Conservation (phyloP, 2,113 vertebrate genomes). For the Montifringilla adamsi region DNA sequence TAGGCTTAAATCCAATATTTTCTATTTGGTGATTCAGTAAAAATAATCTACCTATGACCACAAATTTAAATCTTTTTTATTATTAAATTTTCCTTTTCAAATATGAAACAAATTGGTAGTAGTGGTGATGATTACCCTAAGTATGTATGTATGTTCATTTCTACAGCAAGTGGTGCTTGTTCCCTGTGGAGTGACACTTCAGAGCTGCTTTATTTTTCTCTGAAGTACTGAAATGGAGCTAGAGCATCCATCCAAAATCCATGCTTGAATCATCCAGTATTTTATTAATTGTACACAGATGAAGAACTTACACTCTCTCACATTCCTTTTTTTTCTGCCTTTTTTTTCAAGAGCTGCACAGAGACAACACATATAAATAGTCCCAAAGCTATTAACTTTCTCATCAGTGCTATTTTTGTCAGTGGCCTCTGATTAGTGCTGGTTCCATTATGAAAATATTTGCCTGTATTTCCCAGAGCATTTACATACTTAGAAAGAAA, state of each 20-base stretch:
- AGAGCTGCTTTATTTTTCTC: neutral
- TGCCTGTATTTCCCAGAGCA: neutral
- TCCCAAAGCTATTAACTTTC: neutral
- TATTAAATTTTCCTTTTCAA: neutral
- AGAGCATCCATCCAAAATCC: neutral
- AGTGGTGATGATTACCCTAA: neutral
- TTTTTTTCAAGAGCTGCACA: neutral
- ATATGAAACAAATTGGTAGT: neutral
- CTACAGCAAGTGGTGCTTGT: neutral
- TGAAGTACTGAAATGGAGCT: neutral
- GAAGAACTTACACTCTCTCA: neutral
- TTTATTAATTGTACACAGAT: constrained; percentile 13
- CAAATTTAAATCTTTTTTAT: neutral
- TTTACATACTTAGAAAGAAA: neutral
- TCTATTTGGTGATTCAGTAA: neutral
- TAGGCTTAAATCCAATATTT: neutral
- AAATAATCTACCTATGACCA: neutral
- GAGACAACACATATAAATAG: neutral
- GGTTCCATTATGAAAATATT: neutral
- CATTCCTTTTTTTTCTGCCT: neutral
- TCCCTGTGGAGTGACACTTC: neutral
- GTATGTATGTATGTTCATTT: neutral
- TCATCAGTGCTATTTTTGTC: neutral
- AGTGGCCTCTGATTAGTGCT: neutral
- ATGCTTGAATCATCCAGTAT: neutral